These are phyloP conservation scores for Acanthopagrus latus DNA, from an alignment of 2,797 vertebrate genomes.

Conservation along the genomic window DNA sequence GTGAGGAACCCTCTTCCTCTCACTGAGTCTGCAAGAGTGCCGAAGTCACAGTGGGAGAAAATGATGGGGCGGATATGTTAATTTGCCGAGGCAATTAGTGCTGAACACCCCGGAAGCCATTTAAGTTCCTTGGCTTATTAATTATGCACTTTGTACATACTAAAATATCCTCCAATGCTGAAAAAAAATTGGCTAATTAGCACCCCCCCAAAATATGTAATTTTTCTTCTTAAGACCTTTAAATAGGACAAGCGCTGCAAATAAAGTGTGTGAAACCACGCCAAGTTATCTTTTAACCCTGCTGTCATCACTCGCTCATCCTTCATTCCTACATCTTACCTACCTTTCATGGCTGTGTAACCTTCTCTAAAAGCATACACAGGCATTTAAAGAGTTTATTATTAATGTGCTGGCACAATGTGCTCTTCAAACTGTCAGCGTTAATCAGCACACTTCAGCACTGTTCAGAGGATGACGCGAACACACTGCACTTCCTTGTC, in stretches of 20 bases:
- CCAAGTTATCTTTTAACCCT: slow-evolving; percentile 75
- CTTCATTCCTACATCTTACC: slow-evolving; percentile 55
- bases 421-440: slow-evolving; percentile 72
- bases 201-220: slow-evolving; percentile 50
- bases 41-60: slow-evolving; percentile 69
- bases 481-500: slow-evolving; percentile 63
- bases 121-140: slow-evolving; percentile 85
- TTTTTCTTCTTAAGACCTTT: slow-evolving; percentile 77
- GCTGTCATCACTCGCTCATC: slow-evolving; percentile 56
- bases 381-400: slow-evolving; percentile 73
- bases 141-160: slow-evolving; percentile 88
- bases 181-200: slow-evolving; percentile 83
- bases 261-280: slow-evolving; percentile 76
- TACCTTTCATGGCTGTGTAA: slow-evolving; percentile 57
- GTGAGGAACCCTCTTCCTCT: slow-evolving; percentile 37
- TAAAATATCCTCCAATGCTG: slow-evolving; percentile 82
- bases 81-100: slow-evolving; percentile 84
- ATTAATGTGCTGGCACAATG: slow-evolving; percentile 77
- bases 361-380: slow-evolving; percentile 73
- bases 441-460: slow-evolving; percentile 74
- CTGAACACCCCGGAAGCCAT: slow-evolving; percentile 82
- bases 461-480: slow-evolving; percentile 55
- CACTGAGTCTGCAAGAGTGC: slow-evolving; percentile 29
- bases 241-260: slow-evolving; percentile 78
- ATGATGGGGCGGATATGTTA: slow-evolving; percentile 79